A percentile compares a stretch with the other conserved stretches of the same genome.
Evolutionary conservation across 2,888 invertebrate species (phyloP).

Genomic region (Pomacea canaliculata): DNA sequence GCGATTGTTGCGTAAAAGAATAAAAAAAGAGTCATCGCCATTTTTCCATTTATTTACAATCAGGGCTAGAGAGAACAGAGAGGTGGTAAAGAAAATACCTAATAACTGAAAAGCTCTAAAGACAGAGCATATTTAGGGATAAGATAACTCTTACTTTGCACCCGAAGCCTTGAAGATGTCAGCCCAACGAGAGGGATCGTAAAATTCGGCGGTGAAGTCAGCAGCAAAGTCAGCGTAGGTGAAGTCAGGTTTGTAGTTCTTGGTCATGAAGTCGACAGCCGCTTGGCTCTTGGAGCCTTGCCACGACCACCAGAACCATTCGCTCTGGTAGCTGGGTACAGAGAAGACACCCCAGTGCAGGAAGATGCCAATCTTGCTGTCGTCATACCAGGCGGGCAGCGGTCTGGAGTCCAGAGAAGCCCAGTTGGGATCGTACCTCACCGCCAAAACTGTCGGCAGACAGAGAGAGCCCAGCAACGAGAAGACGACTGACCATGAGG

Average conservation of each 20-base stretch:
- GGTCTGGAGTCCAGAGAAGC: conserved; percentile 69
- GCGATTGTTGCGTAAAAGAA: too few relatives aligned
- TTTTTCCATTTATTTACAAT: too few relatives aligned
- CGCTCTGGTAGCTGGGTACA: conserved; percentile 69
- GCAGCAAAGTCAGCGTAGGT: conserved; percentile 15
- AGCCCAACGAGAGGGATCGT: conserved; percentile 6
- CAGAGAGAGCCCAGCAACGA: too few relatives aligned
- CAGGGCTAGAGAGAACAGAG: too few relatives aligned
- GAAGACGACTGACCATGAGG: too few relatives aligned
- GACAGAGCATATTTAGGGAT: too few relatives aligned
- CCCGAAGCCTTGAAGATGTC: conserved; percentile 18
- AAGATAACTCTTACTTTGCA: conserved; percentile 4
- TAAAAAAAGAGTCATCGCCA: too few relatives aligned
- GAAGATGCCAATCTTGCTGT: conserved; percentile 71
- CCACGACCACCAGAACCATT: conserved; percentile 95
- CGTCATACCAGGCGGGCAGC: conserved; percentile 70
- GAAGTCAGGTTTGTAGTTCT: conserved; percentile 15
- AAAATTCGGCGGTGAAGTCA: conserved; percentile 15
- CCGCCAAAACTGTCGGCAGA: not conserved
- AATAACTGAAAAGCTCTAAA: too few relatives aligned
- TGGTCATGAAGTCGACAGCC: not conserved
- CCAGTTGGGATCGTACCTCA: conserved; percentile 64
- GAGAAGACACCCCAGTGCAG: conserved; percentile 71
- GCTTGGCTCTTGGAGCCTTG: conserved; percentile 55
- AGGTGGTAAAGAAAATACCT: too few relatives aligned